phyloP scores from a whole-genome alignment of 2,888 invertebrate genomes.

The Ditula angustiorana region DNA sequence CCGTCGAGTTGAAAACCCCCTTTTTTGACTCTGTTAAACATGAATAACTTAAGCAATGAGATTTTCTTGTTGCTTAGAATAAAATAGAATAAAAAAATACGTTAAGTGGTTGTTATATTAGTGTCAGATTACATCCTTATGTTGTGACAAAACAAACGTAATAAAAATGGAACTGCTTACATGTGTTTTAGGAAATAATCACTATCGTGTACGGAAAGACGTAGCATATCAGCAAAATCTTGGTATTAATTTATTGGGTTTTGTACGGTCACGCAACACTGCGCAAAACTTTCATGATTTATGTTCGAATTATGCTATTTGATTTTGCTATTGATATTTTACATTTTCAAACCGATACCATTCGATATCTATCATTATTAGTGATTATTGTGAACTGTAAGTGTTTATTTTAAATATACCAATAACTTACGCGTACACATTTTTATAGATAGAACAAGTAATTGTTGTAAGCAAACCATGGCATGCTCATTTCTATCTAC shows the following conservation, averaged over 20 bases:
- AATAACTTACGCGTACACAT: too few species aligned
- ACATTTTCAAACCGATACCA: background rate
- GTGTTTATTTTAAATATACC: too few species aligned
- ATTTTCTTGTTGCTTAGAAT: too few species aligned
- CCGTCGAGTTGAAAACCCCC: too few species aligned
- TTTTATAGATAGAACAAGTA: background rate
- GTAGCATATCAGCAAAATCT: slow-evolving; percentile 2
- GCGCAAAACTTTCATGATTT: slow-evolving; percentile 1
- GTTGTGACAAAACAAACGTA: background rate
- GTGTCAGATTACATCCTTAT: too few species aligned
- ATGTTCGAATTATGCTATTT: background rate
- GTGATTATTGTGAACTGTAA: background rate
- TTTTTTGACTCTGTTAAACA: too few species aligned
- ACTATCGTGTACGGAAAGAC: slow-evolving; percentile 8
- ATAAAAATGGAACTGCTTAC: background rate
- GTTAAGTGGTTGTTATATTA: too few species aligned
- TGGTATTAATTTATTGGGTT: too few species aligned
- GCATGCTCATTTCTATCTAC: slow-evolving; percentile 36
- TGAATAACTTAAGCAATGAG: too few species aligned
- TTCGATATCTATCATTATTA: background rate
- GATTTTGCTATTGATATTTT: slow-evolving; percentile 4
- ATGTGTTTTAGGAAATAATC: background rate
- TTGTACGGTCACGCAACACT: background rate
- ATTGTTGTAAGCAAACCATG: slow-evolving; percentile 4
- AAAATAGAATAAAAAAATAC: too few species aligned